Evolutionary conservation across 2,797 vertebrate species (phyloP).

Genomic region (Cuculus canorus): DNA sequence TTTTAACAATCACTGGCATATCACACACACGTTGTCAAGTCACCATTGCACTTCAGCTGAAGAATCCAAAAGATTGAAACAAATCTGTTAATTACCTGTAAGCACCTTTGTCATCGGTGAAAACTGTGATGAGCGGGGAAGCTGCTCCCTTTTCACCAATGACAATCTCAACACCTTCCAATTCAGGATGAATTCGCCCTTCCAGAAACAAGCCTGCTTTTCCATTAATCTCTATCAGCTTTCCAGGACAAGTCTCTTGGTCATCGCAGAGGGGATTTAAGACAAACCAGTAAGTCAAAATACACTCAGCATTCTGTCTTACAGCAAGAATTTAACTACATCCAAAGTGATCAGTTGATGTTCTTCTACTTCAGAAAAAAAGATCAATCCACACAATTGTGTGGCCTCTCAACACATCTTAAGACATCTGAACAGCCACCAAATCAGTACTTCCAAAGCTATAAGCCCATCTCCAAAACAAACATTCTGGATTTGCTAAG

Average conservation of each 20-base stretch:
- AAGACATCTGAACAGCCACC: background rate
- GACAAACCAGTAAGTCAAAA: background rate
- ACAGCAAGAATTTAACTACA: background rate
- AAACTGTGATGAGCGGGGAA: conserved; percentile 87
- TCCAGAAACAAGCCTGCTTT: conserved; percentile 94
- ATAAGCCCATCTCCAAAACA: background rate
- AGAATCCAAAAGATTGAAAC: background rate
- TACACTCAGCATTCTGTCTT: background rate
- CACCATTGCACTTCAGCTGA: background rate
- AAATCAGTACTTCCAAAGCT: background rate
- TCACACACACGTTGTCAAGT: background rate
- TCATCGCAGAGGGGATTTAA: conserved; percentile 23
- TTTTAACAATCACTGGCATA: background rate
- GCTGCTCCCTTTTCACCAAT: conserved; percentile 88
- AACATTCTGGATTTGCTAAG: background rate
- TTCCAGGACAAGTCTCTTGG: conserved; percentile 93
- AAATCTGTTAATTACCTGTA: conserved; percentile 84
- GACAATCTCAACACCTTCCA: conserved; percentile 93
- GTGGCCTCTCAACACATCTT: background rate
- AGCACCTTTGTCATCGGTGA: conserved; percentile 87
- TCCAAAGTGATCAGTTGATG: background rate
- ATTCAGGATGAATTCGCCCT: conserved; percentile 88
- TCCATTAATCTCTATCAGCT: conserved; percentile 90
- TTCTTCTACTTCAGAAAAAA: background rate
- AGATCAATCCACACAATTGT: background rate